Conservation (phyloP, 2,797 vertebrate genomes). For the Characodon lateralis region DNA sequence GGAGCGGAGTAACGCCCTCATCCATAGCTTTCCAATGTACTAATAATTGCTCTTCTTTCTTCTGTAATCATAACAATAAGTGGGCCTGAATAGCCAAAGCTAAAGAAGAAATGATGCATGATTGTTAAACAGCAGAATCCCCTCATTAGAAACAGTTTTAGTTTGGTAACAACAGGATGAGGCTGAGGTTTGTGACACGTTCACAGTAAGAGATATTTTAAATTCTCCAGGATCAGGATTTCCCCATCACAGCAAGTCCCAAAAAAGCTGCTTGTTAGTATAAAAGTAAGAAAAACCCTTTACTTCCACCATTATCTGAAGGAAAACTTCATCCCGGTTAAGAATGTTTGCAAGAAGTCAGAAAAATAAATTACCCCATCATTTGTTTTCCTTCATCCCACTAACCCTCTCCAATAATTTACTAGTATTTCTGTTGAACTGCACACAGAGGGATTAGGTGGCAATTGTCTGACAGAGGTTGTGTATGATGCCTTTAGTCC, state of each 20-base stretch:
- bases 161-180: conserved; percentile 51
- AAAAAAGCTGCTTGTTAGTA: neutral
- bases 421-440: conserved; percentile 76
- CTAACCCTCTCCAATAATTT: conserved; percentile 80
- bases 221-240: neutral
- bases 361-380: conserved; percentile 84
- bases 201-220: conserved; percentile 15
- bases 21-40: too few species aligned
- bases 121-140: conserved; percentile 17
- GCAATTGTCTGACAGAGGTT: conserved; percentile 75
- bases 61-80: too few species aligned
- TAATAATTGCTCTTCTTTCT: too few species aligned
- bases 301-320: neutral
- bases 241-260: neutral
- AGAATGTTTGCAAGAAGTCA: conserved; percentile 71
- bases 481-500: conserved; percentile 57
- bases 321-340: neutral
- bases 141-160: conserved; percentile 5
- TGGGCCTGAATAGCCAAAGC: neutral
- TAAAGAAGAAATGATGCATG: neutral
- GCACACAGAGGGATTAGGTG: conserved; percentile 81
- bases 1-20: too few species aligned
- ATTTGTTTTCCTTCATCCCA: conserved; percentile 69
- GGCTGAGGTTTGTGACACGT: conserved; percentile 11
- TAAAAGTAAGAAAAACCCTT: conserved; percentile 40